These are phyloP conservation scores for Sakesphorus luctuosus DNA, from an alignment of 2,113 vertebrate genomes.

Conservation along the genomic window DNA sequence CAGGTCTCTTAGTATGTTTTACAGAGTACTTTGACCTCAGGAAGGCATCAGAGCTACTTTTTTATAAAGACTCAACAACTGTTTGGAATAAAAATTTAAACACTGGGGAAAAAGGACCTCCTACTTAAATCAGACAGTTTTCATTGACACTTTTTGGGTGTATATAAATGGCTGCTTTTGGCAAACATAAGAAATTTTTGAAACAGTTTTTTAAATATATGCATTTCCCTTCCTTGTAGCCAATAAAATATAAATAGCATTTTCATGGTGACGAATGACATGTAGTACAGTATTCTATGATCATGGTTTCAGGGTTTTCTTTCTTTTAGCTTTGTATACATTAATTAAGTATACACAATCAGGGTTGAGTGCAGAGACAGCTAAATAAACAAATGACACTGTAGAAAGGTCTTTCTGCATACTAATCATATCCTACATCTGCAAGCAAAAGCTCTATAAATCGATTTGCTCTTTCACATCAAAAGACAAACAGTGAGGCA, in stretches of 20 bases:
- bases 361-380: constrained; percentile 82
- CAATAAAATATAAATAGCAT: constrained; percentile 65
- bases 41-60: constrained; percentile 69
- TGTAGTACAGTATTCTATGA: constrained; percentile 66
- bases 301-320: constrained; percentile 71
- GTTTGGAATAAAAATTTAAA: constrained; percentile 77
- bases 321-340: constrained; percentile 81
- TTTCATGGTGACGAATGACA: constrained; percentile 66
- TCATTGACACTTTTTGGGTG: constrained; percentile 54
- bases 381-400: constrained; percentile 88
- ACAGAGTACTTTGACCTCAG: constrained; percentile 80
- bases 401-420: constrained; percentile 89
- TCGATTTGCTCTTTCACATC: constrained; percentile 99
- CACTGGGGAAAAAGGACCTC: constrained; percentile 6
- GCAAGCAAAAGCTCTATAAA: constrained; percentile 91
- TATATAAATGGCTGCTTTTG: constrained; percentile 29
- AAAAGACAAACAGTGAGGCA: constrained; percentile 99
- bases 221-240: constrained; percentile 22
- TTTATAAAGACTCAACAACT: constrained; percentile 71
- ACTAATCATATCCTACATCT: constrained; percentile 94
- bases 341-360: constrained; percentile 86
- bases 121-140: constrained; percentile 31
- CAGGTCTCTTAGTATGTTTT: constrained; percentile 77
- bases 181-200: constrained; percentile 25
- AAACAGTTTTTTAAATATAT: constrained; percentile 40